Evolutionary conservation across 2,113 vertebrate species (phyloP), one percentile per base, ranked within the genome.

Genomic region (Falco punctatus): DNA sequence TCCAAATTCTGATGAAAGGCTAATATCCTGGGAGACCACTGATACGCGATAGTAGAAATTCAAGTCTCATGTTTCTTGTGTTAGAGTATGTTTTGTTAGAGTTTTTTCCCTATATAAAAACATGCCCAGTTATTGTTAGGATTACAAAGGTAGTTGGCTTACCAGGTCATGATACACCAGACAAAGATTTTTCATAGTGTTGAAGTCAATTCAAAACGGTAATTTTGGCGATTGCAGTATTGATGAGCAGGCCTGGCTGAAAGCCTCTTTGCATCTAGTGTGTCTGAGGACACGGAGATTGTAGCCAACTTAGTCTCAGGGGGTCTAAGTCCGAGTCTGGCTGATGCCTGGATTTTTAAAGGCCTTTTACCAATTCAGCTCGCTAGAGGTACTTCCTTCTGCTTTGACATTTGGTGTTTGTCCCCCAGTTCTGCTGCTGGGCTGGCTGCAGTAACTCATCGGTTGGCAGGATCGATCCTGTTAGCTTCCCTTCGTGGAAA

Each of bases 401-500:
- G 15, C 26, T 57, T 26, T 71, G 57, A 24, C 15, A 3, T 38
- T 62, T 79, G 26, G 6, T 88, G 6, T 69, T 61, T 74, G 33
- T 84, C 6, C 27, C 61, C 28, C 30, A 28, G 30, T 30, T 22
- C 14, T 81, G 18, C 0, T 2, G 18, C 35, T 40, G 46, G 46
- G 30, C n/a, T 72, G 80, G 20, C 52, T 88, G 7, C 22, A 14
- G 32, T 30, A 69, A 7, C 18, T 57, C 6, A 15, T 54, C 35
- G 23, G 8, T 32, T 40, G 23, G 33, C 64, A 66, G 46, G 16
- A 12, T 51, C 10, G 4, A 23, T 32, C 44, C 64, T 42, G 32
- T 42, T 71, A 6, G 2, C 20, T 77, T 88, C 35, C 9, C 35
- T 19, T 32, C 0, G 0, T 44, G 58, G 44, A 81, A 52, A 42